Percentiles rank a stretch among this genome's conserved stretches.
These are phyloP conservation scores for Epirrita christyi DNA, from an alignment of 2,888 invertebrate species.

Conservation along the genomic window DNA sequence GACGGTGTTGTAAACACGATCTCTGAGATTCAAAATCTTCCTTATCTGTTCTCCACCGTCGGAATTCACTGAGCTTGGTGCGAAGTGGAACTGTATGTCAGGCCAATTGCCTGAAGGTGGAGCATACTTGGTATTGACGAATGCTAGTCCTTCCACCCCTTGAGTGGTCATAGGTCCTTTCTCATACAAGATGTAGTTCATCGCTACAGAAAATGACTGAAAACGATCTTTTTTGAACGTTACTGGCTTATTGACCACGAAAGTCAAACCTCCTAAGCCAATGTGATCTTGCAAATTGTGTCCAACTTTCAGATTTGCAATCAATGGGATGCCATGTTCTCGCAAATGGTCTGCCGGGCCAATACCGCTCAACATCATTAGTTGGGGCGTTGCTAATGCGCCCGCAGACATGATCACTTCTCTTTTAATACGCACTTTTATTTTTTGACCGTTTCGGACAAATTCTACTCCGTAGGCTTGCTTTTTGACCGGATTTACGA, in stretches of 20 bases:
- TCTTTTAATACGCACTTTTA: conserved; percentile 88
- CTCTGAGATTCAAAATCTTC: conserved; percentile 89
- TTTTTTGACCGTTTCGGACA: conserved; percentile 86
- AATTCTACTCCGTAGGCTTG: conserved; percentile 92
- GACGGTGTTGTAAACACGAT: conserved; percentile 92
- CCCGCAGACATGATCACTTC: conserved; percentile 95
- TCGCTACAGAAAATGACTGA: conserved; percentile 89
- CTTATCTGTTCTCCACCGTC: conserved; percentile 92
- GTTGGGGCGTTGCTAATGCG: conserved; percentile 93
- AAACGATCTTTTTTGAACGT: conserved; percentile 91
- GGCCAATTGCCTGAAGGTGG: conserved; percentile 91
- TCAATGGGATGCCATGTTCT: conserved; percentile 89
- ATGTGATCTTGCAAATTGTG: conserved; percentile 95
- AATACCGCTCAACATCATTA: conserved; percentile 96
- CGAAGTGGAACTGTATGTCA: conserved; percentile 94
- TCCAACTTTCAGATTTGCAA: conserved; percentile 91
- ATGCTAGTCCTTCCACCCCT: conserved; percentile 94
- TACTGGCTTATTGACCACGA: conserved; percentile 91
- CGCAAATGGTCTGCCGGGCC: conserved; percentile 91
- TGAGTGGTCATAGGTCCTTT: conserved; percentile 93
- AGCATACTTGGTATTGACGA: conserved; percentile 94
- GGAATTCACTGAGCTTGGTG: conserved; percentile 93
- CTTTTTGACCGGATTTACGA: conserved; percentile 87
- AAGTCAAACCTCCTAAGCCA: conserved; percentile 93
- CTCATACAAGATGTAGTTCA: conserved; percentile 93